Conservation (phyloP, 1,140 invertebrate species). For the Brachionus manjavacas region DNA sequence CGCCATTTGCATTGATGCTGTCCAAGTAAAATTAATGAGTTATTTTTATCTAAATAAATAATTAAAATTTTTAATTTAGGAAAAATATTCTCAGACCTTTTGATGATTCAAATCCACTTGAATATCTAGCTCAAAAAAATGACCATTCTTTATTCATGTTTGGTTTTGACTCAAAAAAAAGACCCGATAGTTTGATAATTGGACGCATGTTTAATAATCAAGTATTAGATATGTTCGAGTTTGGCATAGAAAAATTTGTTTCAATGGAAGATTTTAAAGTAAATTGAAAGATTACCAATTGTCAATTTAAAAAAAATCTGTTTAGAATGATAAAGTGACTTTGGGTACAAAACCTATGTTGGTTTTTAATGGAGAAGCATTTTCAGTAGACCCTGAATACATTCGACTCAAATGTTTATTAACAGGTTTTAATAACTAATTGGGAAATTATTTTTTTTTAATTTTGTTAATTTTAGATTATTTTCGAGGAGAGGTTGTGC, state of each 20-base stretch:
- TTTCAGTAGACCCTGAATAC: slow-evolving; percentile 72
- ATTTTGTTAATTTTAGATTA: slow-evolving; percentile 67
- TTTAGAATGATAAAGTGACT: slow-evolving; percentile 68
- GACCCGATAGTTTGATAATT: slow-evolving; percentile 83
- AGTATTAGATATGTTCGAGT: slow-evolving; percentile 90
- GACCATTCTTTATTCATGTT: slow-evolving; percentile 83
- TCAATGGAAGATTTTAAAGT: slow-evolving; percentile 72
- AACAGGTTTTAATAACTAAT: slow-evolving; percentile 51
- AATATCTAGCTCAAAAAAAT: slow-evolving; percentile 77
- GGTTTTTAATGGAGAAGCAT: slow-evolving; percentile 84
- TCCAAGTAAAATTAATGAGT: slow-evolving; percentile 58
- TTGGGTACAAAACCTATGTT: slow-evolving; percentile 83
- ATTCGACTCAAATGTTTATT: slow-evolving; percentile 80
- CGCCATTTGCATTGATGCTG: slow-evolving; percentile 72
- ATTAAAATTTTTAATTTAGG: slow-evolving; percentile 46
- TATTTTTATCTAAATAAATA: neutral
- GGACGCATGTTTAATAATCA: slow-evolving; percentile 79
- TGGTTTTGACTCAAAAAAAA: slow-evolving; percentile 77
- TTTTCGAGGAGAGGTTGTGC: slow-evolving; percentile 76
- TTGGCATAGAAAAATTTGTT: slow-evolving; percentile 78
- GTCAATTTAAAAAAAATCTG: neutral
- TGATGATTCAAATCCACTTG: slow-evolving; percentile 61
- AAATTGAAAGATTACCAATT: slow-evolving; percentile 33
- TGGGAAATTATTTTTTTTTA: neutral
- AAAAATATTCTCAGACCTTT: slow-evolving; percentile 59